Evolutionary conservation across 2,888 invertebrate species (phyloP).

Genomic region (Vandiemenella viatica): DNA sequence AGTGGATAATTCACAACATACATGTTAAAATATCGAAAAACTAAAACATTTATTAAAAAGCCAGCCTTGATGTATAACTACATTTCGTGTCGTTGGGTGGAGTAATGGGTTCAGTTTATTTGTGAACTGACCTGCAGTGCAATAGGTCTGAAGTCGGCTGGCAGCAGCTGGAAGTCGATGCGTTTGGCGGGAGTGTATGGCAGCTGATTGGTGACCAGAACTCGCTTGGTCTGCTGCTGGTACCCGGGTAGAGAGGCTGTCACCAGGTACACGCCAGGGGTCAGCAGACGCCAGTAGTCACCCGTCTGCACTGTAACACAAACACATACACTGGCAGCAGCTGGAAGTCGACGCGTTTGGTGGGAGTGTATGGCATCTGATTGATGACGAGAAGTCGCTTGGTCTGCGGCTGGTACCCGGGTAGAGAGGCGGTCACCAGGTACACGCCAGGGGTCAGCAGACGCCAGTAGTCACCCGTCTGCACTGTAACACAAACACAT

Average conservation of each 20-base stretch:
- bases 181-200: constrained; percentile 37
- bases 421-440: constrained; percentile 47
- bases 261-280: constrained; percentile 61
- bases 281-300: constrained; percentile 57
- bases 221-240: constrained; percentile 43
- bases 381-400: constrained; percentile 43
- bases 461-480: constrained; percentile 53
- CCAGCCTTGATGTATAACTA: too few species aligned
- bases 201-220: constrained; percentile 39
- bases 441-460: constrained; percentile 64
- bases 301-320: constrained; percentile 42
- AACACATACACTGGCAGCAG: constrained; percentile 12
- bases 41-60: too few species aligned
- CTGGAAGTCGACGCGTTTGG: constrained; percentile 44
- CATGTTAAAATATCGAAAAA: too few species aligned
- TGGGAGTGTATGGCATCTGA: constrained; percentile 32
- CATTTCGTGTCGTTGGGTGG: too few species aligned
- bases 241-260: constrained; percentile 54
- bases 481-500: constrained; percentile 32
- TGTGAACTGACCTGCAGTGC: too few species aligned
- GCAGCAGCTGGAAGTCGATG: constrained; percentile 38
- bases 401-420: constrained; percentile 51
- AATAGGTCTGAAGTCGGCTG: too few species aligned
- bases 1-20: too few species aligned
- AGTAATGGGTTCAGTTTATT: too few species aligned